Conservation (phyloP, 2,113 vertebrate species). For the Picathartes gymnocephalus region DNA sequence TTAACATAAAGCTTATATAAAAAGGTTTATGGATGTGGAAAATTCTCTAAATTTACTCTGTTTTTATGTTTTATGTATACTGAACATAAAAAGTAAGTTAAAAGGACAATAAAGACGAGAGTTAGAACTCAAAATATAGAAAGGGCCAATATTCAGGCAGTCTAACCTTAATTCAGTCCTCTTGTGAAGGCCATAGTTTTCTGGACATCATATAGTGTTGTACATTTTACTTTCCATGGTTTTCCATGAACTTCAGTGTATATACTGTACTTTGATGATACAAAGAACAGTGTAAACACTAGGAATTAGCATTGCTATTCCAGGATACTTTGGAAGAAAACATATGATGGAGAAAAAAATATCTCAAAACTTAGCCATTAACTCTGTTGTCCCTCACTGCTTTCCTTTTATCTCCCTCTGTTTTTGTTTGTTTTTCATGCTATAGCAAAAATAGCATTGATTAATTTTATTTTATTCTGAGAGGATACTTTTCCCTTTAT, state of each 20-base stretch:
- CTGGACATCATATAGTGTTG: background rate
- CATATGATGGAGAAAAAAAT: background rate
- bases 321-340: conserved; percentile 22
- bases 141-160: background rate
- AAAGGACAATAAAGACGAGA: background rate
- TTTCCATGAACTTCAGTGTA: background rate
- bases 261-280: background rate
- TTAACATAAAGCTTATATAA: background rate
- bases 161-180: background rate
- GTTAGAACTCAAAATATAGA: background rate
- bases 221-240: background rate
- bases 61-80: background rate
- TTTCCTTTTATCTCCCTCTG: background rate
- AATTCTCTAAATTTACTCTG: background rate
- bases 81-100: background rate
- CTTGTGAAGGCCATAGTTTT: background rate
- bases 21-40: background rate
- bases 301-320: background rate
- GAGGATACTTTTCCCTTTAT: conserved; percentile 8
- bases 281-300: background rate
- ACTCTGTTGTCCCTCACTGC: background rate
- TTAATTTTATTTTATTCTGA: conserved; percentile 36
- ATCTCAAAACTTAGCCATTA: conserved; percentile 4
- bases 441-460: conserved; percentile 28
- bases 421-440: conserved; percentile 9